Conservation (phyloP, 2,888 invertebrate genomes). For the Drosophila meridionalis region DNA sequence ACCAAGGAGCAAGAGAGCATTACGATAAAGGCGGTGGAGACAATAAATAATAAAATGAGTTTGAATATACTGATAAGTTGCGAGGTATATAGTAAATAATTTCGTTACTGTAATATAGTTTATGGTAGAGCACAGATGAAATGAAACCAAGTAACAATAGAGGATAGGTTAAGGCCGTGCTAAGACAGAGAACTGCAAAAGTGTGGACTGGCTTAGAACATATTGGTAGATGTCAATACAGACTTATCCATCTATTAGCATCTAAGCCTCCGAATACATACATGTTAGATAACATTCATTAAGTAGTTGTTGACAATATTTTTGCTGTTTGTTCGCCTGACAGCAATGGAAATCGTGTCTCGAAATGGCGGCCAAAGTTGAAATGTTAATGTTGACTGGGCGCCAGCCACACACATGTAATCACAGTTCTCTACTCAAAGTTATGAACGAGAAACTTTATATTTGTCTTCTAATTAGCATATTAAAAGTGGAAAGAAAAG, state of each 20-base stretch:
- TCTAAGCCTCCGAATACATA: neutral
- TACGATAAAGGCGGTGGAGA: too few relatives aligned
- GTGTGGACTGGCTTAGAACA: neutral
- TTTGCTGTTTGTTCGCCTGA: neutral
- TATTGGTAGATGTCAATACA: neutral
- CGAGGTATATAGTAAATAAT: too few relatives aligned
- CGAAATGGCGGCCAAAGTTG: slow-evolving; percentile 8
- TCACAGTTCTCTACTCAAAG: slow-evolving; percentile 7
- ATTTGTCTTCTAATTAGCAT: slow-evolving; percentile 55
- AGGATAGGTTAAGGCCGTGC: neutral
- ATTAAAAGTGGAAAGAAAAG: slow-evolving; percentile 35
- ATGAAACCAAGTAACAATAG: too few relatives aligned
- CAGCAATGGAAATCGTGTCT: neutral
- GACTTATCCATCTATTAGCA: neutral
- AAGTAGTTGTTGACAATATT: slow-evolving; percentile 14
- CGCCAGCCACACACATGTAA: slow-evolving; percentile 23
- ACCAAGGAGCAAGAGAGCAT: too few relatives aligned
- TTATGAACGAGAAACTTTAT: slow-evolving; percentile 26
- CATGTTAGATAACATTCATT: neutral
- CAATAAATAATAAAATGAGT: too few relatives aligned
- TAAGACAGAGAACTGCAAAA: neutral
- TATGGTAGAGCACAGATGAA: too few relatives aligned
- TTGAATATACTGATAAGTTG: neutral
- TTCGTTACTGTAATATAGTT: too few relatives aligned
- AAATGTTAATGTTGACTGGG: slow-evolving; percentile 8